Evolutionary conservation across 2,113 vertebrate genomes (phyloP).

Genomic region (Macrotus californicus): DNA sequence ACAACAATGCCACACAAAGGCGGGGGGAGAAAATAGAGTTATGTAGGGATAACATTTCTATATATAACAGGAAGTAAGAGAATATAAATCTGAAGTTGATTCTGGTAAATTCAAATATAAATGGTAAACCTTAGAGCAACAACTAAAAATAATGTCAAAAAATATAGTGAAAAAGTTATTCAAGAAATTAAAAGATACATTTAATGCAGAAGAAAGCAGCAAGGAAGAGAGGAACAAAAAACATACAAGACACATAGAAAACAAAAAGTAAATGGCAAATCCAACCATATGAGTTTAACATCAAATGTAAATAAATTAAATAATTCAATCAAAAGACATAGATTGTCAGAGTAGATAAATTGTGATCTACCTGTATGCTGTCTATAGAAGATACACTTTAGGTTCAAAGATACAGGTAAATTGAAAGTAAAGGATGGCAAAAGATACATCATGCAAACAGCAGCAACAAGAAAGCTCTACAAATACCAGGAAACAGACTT

Average conservation of each 20-base stretch:
- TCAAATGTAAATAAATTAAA: not conserved
- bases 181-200: not conserved
- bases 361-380: not conserved
- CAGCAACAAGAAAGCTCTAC: not conserved
- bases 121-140: not conserved
- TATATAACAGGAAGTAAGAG: not conserved
- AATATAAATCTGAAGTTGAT: not conserved
- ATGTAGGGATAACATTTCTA: not conserved
- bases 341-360: not conserved
- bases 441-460: not conserved
- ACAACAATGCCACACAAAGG: not conserved
- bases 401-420: not conserved
- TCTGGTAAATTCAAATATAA: not conserved
- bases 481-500: not conserved
- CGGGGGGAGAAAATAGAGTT: not conserved
- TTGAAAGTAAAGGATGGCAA: not conserved
- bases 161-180: not conserved
- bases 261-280: not conserved
- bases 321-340: not conserved
- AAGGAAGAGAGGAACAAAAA: not conserved
- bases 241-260: not conserved
- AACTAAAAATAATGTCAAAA: not conserved
- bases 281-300: not conserved
- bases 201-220: not conserved
- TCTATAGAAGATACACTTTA: not conserved